Conservation (phyloP, 2,888 invertebrate species). For the Epistrophella euchroma region DNA sequence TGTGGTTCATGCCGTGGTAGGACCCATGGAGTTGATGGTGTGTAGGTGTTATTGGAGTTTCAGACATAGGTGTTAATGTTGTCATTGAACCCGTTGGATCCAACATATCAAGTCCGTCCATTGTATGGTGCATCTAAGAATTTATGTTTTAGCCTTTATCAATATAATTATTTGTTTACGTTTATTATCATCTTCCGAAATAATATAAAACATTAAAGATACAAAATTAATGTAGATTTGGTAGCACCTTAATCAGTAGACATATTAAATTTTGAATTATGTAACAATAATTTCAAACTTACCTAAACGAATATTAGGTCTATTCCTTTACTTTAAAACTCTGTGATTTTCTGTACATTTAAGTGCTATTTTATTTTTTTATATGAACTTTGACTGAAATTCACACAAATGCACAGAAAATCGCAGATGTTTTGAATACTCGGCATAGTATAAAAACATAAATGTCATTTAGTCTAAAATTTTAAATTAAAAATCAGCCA, state of each 20-base stretch:
- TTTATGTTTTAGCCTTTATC: conserved; percentile 35
- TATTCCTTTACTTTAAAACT: too few relatives aligned
- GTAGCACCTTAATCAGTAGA: not conserved
- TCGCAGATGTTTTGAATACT: too few relatives aligned
- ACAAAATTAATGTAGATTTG: not conserved
- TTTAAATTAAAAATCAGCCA: too few relatives aligned
- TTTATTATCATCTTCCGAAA: not conserved
- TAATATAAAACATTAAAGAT: not conserved
- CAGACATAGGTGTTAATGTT: conserved; percentile 95
- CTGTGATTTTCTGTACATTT: too few relatives aligned
- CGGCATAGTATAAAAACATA: too few relatives aligned
- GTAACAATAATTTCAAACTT: too few relatives aligned
- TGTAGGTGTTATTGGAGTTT: conserved; percentile 87
- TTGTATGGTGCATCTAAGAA: conserved; percentile 94
- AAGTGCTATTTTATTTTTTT: too few relatives aligned
- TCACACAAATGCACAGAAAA: too few relatives aligned
- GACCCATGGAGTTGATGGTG: conserved; percentile 91
- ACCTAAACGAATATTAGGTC: too few relatives aligned
- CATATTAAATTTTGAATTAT: not conserved
- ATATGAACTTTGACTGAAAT: too few relatives aligned
- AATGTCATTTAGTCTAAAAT: too few relatives aligned
- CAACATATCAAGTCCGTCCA: conserved; percentile 96
- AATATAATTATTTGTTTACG: not conserved
- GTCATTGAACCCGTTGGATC: conserved; percentile 96
- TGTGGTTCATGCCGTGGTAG: conserved; percentile 93